Evolutionary conservation across 2,113 vertebrate species (phyloP), one percentile per base, ranked within the genome.

Genomic region (Cynopterus brachyotis): DNA sequence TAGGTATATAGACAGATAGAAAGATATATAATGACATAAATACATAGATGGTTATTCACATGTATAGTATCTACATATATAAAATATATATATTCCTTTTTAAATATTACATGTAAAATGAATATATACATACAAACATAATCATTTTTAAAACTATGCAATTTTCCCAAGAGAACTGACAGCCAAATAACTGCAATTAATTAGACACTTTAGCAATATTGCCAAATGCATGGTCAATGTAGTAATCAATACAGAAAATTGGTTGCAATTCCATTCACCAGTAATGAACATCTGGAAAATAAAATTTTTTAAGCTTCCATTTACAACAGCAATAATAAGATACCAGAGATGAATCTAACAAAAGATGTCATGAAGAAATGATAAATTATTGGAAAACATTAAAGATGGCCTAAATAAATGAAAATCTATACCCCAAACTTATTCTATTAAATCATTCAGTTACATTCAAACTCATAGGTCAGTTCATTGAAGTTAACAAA

Each of bases 301-400:
- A 6, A 55, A 69, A 50, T 4, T 8, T 50, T 70, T 75, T 55
- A 16, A 35, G 5, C 24, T 96, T 57, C 17, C 17, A 72, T 55
- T 89, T 93, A 37, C 67, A 95, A 89, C 35, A 88, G 1, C 15
- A 88, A 50, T 28, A 78, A 45, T 37, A 91, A 78, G 16, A 45
- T 67, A 53, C 24, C 50, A 94, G 12, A 82, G 19, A 85, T 73
- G 72, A 84, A 75, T 94, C 26, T 75, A 80, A 59, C 50, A 78
- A 91, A 80, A 72, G 13, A 42, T 35, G 9, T 62, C 19, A 94
- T 50, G 12, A 92, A 50, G 9, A 95, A 94, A 79, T 87, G 24
- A 88, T 89, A 89, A 93, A 92, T 62, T 67, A 89, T 83, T 84
- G 37, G 12, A 95, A 95, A 92, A 94, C 75, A 96, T 9, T 94